phyloP scores from a whole-genome alignment of 2,888 invertebrate species.

The Stenchaetothrips biformis region DNA sequence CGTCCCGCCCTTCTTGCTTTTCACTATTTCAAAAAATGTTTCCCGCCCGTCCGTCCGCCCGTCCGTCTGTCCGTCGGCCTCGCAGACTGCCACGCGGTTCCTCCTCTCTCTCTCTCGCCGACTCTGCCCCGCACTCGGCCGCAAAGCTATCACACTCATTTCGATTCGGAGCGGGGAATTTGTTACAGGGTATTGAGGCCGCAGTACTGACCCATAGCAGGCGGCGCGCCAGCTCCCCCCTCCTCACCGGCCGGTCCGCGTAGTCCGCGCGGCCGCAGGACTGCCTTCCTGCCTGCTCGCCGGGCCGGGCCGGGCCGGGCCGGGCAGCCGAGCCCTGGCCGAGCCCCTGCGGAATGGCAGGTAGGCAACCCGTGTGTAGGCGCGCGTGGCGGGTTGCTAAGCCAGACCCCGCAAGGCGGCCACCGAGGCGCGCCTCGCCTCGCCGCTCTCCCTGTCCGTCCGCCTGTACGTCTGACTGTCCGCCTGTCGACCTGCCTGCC shows the following conservation, averaged over 20 bases:
- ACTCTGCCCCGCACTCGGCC: not conserved
- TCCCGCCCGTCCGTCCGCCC: not conserved
- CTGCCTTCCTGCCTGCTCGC: not conserved
- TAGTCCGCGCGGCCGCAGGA: too few relatives aligned
- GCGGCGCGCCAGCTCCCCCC: not conserved
- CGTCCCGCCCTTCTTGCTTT: too few relatives aligned
- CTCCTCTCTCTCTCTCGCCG: not conserved
- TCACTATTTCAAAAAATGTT: not conserved
- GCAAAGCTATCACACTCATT: not conserved
- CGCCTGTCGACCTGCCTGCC: not conserved
- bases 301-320: not conserved
- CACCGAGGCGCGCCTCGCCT: not conserved
- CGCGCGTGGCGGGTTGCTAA: not conserved
- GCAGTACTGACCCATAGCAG: not conserved
- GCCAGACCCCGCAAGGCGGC: not conserved
- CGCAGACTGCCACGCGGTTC: not conserved
- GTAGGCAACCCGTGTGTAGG: not conserved
- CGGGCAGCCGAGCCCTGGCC: not conserved
- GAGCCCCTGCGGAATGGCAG: slow-evolving; percentile 15
- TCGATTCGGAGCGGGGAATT: not conserved
- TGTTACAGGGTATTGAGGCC: slow-evolving; percentile 11
- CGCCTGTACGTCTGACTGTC: not conserved
- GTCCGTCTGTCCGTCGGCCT: not conserved
- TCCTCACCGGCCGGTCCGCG: not conserved
- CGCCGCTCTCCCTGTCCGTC: not conserved